Percentiles rank a stretch among this genome's conserved stretches.
These are phyloP conservation scores for Cancer borealis DNA, from an alignment of 2,888 invertebrate species.

Conservation along the genomic window DNA sequence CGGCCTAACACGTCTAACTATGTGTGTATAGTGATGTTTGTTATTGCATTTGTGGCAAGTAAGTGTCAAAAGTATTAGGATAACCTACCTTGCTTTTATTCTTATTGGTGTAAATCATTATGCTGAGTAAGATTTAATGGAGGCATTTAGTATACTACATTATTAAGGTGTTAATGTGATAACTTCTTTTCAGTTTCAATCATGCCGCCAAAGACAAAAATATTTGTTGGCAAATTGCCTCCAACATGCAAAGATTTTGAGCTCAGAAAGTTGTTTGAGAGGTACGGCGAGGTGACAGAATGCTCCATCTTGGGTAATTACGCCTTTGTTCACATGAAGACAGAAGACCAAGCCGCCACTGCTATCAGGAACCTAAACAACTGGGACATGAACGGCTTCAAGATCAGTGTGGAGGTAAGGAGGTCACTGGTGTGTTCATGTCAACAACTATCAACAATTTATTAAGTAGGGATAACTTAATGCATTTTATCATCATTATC, in stretches of 20 bases:
- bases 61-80: not conserved
- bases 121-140: not conserved
- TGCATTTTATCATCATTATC: too few species aligned
- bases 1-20: too few species aligned
- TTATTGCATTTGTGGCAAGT: not conserved
- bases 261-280: constrained; percentile 89
- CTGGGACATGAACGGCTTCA: constrained; percentile 89
- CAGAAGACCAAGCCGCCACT: constrained; percentile 88
- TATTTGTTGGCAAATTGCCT: constrained; percentile 95
- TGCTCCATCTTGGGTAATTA: constrained; percentile 97
- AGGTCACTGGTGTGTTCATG: not conserved
- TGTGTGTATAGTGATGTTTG: too few species aligned
- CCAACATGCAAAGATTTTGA: constrained; percentile 91
- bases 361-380: constrained; percentile 91
- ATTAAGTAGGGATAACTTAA: not conserved
- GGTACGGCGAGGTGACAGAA: constrained; percentile 92
- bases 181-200: constrained; percentile 53
- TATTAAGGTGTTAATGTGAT: not conserved
- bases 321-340: constrained; percentile 95
- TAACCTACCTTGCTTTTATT: not conserved
- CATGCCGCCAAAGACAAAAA: constrained; percentile 84
- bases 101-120: not conserved
- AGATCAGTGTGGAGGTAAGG: constrained; percentile 88
- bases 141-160: not conserved
- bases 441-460: not conserved